Base-by-base conservation (phyloP, 2,113 vertebrate genomes). In the Jaculus jaculus region DNA sequence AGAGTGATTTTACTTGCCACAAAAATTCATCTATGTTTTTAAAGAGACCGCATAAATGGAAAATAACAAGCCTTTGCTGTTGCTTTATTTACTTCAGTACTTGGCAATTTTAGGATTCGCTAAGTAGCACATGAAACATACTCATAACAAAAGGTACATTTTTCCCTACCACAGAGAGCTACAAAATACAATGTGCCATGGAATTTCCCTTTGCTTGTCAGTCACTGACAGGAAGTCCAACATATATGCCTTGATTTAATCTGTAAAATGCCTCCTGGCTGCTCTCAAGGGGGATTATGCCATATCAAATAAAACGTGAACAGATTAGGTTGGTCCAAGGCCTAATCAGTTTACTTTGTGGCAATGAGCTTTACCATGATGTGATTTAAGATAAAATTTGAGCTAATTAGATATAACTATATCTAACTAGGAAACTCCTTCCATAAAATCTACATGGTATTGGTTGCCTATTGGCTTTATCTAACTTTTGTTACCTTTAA, bases 81-180 rank as follows among this genome's bases (percentile, higher is more conserved):
- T 78, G 34, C 84, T 89, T 87, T 73, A 37, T 85, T 96, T 93
- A 91, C 54, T 3, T 75, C 65, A 74, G 23, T 69, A 77, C 24
- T 84, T 71, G 24, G 18, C 17, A 74, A 18, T 58, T 92, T 87
- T n/a, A 10, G 54, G 89, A 84, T 84, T 85, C 58, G 66, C 37
- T 63, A 82, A 92, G 74, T 58, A 60, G 7, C n/a, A 69, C 20
- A 75, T 71, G 68, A 54, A 66, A 12, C 37, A 85, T 30, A 78
- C 12, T 81, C 30, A 84, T 32, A 81, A 84, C 4, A 72, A 90
- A 80, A 87, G 75, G n/a, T n/a, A 86, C 23, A 79, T 30, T 77
- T 77, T 95, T 93, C 5, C 23, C 61, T 54, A 75, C 51, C 32
- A 89, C 54, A 54, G 32, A 87, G 9, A 89, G 28, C 21, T 69